Percentiles rank a stretch among this genome's conserved stretches.
Conservation (phyloP, 2,113 vertebrate species). For the Chaetura pelagica region DNA sequence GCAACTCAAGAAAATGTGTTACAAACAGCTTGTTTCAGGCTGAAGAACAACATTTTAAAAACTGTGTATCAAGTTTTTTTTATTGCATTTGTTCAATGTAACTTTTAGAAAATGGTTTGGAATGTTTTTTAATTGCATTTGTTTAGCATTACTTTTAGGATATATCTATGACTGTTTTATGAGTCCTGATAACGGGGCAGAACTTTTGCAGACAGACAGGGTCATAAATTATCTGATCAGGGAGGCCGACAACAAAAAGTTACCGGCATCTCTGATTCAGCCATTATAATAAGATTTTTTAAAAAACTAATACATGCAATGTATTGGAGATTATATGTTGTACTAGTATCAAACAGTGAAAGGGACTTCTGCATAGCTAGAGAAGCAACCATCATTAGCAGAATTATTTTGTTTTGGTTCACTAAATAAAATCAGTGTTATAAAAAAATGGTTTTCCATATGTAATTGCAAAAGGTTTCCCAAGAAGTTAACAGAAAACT, state of each 20-base stretch:
- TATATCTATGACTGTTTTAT: neutral
- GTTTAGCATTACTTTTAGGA: no score
- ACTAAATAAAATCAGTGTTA: constrained; percentile 64
- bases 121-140: no score
- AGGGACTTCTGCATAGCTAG: neutral
- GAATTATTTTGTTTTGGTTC: constrained; percentile 48
- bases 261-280: neutral
- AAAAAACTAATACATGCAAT: neutral
- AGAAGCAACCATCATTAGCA: constrained; percentile 46
- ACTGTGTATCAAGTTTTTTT: no score
- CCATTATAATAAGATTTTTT: neutral
- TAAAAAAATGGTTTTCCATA: constrained; percentile 59
- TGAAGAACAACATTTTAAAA: no score
- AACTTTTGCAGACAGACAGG: neutral
- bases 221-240: neutral
- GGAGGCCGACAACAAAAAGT: neutral
- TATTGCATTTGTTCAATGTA: no score
- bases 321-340: neutral
- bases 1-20: no score
- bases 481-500: constrained; percentile 45
- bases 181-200: neutral
- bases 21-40: no score
- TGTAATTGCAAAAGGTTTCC: constrained; percentile 57
- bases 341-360: neutral
- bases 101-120: no score